Evolutionary conservation across 2,888 invertebrate species (phyloP).

Genomic region (Scaptomyza cyrtandrae): DNA sequence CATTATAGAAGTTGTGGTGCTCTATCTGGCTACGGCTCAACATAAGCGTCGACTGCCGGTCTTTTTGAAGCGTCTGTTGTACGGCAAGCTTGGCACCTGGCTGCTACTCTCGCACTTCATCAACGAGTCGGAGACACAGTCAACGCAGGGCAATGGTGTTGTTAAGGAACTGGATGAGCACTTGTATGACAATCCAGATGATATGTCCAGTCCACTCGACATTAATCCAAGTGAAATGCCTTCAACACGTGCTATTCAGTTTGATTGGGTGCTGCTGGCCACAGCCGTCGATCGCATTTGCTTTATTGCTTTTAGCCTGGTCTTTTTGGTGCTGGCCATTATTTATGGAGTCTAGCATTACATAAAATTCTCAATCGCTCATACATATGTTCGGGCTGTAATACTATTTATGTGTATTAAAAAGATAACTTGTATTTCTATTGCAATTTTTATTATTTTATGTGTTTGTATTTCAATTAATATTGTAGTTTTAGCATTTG

Average conservation of each 20-base stretch:
- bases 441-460: conserved; percentile 36
- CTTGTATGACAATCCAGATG: conserved; percentile 62
- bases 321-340: conserved; percentile 85
- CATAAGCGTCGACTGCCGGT: conserved; percentile 85
- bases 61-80: conserved; percentile 77
- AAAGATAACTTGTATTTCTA: conserved; percentile 20
- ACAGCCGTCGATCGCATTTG: conserved; percentile 87
- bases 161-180: conserved; percentile 76
- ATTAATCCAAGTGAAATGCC: conserved; percentile 63
- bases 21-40: conserved; percentile 85
- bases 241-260: conserved; percentile 83
- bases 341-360: conserved; percentile 69
- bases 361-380: neutral
- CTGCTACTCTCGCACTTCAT: conserved; percentile 80
- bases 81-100: conserved; percentile 76
- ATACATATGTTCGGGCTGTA: neutral
- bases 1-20: conserved; percentile 86
- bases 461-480: conserved; percentile 25
- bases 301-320: conserved; percentile 86
- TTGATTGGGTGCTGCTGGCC: conserved; percentile 88
- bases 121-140: conserved; percentile 63
- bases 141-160: conserved; percentile 60
- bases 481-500: conserved; percentile 1
- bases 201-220: conserved; percentile 55
- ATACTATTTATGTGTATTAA: neutral